phyloP scores from a whole-genome alignment of 2,113 vertebrate species.

The Crotalus viridis region DNA sequence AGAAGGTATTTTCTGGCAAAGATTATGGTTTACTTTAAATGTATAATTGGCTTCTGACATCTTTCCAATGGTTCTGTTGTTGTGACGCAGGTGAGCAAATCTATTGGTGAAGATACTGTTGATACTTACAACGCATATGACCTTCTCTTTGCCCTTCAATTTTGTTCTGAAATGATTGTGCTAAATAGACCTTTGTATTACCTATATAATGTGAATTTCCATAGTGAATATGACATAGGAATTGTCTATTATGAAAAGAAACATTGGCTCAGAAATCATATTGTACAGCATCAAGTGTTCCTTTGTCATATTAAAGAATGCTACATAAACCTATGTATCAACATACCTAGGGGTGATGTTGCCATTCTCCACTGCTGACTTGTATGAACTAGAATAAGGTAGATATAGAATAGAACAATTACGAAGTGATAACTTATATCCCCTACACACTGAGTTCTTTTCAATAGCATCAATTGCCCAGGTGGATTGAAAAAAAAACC shows the following conservation, averaged over 20 bases:
- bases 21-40: slow-evolving; percentile 8
- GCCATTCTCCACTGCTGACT: neutral
- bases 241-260: neutral
- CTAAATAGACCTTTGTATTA: neutral
- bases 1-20: neutral
- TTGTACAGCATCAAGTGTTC: neutral
- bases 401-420: neutral
- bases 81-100: neutral
- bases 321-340: neutral
- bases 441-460: neutral
- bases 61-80: neutral
- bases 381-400: neutral
- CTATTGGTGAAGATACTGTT: neutral
- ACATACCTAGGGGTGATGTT: neutral
- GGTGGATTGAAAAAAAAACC: neutral
- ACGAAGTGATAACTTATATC: neutral
- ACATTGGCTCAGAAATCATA: neutral
- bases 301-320: neutral
- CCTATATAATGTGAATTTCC: neutral
- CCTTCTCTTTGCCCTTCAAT: neutral
- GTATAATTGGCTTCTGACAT: neutral
- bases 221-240: neutral
- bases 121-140: neutral
- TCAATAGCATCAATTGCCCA: neutral
- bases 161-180: neutral